A percentile compares a stretch with the other conserved stretches of the same genome.
Evolutionary conservation across 2,113 vertebrate species (phyloP).

Genomic region (Pitta sordida): DNA sequence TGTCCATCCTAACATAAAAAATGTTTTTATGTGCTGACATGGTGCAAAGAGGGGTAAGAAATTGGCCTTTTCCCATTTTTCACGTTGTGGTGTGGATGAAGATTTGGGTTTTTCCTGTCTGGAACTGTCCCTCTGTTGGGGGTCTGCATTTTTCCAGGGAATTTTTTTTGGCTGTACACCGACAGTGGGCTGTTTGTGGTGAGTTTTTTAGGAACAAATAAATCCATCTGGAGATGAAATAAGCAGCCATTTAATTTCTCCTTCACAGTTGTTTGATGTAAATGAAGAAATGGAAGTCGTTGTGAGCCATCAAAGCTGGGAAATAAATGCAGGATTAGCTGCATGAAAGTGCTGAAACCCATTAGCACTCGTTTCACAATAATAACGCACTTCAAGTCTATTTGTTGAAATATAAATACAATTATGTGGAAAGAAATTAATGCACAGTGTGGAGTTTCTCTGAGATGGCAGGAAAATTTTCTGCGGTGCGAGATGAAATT

Average conservation of each 20-base stretch:
- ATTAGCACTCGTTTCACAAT: slow-evolving; percentile 54
- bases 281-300: slow-evolving; percentile 35
- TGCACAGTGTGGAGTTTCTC: slow-evolving; percentile 5
- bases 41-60: neutral
- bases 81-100: neutral
- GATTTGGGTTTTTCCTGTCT: neutral
- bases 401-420: slow-evolving; percentile 65
- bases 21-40: neutral
- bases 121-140: neutral
- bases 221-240: neutral
- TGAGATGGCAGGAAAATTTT: neutral
- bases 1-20: neutral
- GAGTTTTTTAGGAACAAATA: neutral
- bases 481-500: neutral
- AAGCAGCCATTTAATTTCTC: slow-evolving; percentile 40
- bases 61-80: neutral
- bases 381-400: slow-evolving; percentile 49
- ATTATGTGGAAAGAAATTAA: slow-evolving; percentile 49
- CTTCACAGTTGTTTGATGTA: slow-evolving; percentile 34
- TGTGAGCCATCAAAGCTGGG: slow-evolving; percentile 32
- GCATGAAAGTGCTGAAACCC: slow-evolving; percentile 44
- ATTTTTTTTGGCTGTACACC: neutral
- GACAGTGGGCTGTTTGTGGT: neutral
- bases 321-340: slow-evolving; percentile 34
- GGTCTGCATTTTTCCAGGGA: neutral